Evolutionary conservation across 2,888 invertebrate species (phyloP).

Genomic region (Drosophila siamana): DNA sequence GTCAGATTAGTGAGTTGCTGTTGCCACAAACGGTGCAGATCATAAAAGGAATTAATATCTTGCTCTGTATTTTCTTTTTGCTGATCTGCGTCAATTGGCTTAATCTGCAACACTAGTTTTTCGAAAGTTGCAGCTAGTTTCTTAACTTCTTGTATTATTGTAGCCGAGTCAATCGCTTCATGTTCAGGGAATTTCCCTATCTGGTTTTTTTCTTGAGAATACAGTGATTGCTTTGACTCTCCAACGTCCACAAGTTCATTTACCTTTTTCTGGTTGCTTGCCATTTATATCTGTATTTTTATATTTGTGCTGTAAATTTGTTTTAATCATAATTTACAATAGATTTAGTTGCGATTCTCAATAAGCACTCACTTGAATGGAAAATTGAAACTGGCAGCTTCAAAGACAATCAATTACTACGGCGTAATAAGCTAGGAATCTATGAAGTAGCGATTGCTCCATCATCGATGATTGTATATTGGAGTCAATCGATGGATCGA

Average conservation of each 20-base stretch:
- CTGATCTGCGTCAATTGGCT: background rate
- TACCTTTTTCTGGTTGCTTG: too few species aligned
- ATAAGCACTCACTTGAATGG: background rate
- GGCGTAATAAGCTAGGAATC: background rate
- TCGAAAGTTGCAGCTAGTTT: slow-evolving; percentile 4
- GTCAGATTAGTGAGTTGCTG: slow-evolving; percentile 8
- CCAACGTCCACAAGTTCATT: too few species aligned
- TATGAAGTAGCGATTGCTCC: too few species aligned
- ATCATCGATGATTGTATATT: too few species aligned
- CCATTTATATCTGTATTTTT: too few species aligned
- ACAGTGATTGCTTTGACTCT: background rate
- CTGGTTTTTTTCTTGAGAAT: too few species aligned
- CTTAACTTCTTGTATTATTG: background rate
- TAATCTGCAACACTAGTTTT: background rate
- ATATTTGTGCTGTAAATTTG: too few species aligned
- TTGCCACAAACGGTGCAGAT: background rate
- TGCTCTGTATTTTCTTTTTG: background rate
- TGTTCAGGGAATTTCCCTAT: too few species aligned
- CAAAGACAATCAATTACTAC: background rate
- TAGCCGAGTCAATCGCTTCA: background rate
- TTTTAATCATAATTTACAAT: too few species aligned
- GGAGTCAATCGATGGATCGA: too few species aligned
- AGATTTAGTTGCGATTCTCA: too few species aligned
- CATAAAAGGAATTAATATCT: background rate
- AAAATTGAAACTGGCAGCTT: background rate